phyloP scores from a whole-genome alignment of 2,113 vertebrate species.

The Onychostoma macrolepis region DNA sequence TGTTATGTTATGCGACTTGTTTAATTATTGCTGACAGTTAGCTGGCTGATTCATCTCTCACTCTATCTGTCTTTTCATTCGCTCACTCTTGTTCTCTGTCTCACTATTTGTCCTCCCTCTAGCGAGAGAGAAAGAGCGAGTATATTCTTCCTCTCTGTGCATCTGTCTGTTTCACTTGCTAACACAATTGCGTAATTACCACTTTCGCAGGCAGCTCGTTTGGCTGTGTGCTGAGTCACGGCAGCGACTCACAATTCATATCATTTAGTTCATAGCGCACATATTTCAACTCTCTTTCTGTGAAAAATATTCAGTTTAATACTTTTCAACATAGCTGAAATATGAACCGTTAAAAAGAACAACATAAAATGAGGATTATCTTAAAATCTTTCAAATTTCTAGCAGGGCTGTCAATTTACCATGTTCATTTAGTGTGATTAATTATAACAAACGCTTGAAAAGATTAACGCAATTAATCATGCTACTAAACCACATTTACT shows the following conservation, averaged over 20 bases:
- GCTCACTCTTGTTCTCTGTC: slow-evolving; percentile 25
- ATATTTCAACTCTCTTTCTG: neutral
- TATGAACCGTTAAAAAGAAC: neutral
- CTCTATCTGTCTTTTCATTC: slow-evolving; percentile 11
- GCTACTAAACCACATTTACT: neutral
- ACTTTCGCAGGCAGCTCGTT: slow-evolving; percentile 11
- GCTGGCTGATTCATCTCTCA: slow-evolving; percentile 26
- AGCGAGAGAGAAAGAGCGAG: slow-evolving; percentile 2
- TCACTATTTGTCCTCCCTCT: slow-evolving; percentile 9
- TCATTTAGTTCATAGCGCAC: slow-evolving; percentile 5
- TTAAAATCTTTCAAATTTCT: neutral
- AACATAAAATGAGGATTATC: neutral
- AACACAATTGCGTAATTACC: slow-evolving; percentile 29
- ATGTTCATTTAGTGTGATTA: neutral
- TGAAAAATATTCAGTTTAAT: neutral
- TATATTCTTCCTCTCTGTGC: neutral
- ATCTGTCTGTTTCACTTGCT: slow-evolving; percentile 22
- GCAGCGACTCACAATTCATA: neutral
- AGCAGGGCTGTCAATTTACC: neutral
- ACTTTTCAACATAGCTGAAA: neutral
- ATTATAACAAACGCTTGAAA: neutral
- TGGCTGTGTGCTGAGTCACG: slow-evolving; percentile 3
- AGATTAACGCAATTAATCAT: neutral
- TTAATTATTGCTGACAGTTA: slow-evolving; percentile 35
- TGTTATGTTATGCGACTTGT: no score